Conservation (phyloP, 2,888 invertebrate species). For the Drosophila phalerata region DNA sequence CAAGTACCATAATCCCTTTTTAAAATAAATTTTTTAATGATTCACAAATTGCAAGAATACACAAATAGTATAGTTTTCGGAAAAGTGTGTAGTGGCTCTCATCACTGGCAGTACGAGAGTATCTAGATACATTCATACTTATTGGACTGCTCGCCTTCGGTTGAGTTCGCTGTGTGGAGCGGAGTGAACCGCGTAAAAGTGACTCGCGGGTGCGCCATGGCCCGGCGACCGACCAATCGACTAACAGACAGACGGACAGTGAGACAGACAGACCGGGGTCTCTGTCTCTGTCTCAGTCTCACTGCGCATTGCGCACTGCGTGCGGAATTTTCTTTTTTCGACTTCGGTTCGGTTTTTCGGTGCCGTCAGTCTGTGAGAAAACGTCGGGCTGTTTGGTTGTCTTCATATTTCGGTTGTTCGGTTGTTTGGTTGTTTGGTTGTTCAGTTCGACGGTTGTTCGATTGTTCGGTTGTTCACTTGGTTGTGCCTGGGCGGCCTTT, state of each 20-base stretch:
- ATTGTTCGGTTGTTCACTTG: constrained; percentile 17
- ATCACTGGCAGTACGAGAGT: constrained; percentile 39
- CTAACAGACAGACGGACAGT: not conserved
- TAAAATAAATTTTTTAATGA: not conserved
- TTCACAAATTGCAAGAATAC: constrained; percentile 6
- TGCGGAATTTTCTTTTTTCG: constrained; percentile 76
- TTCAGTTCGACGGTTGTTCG: constrained; percentile 11
- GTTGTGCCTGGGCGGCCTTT: constrained; percentile 47
- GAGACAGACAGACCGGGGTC: constrained; percentile 30
- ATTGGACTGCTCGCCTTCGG: constrained; percentile 51
- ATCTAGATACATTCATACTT: constrained; percentile 59
- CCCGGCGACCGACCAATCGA: constrained; percentile 47
- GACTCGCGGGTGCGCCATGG: constrained; percentile 83
- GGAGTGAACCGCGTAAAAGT: constrained; percentile 70
- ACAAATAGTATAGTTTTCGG: constrained; percentile 14
- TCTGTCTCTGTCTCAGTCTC: constrained; percentile 50
- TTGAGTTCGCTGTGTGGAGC: constrained; percentile 38
- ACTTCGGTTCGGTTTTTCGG: constrained; percentile 57
- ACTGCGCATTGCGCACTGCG: constrained; percentile 71
- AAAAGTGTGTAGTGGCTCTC: constrained; percentile 34
- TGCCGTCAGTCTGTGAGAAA: constrained; percentile 82
- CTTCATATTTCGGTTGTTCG: constrained; percentile 36
- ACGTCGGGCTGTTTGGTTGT: constrained; percentile 77
- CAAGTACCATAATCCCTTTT: no score
- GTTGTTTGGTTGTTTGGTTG: constrained; percentile 12